A percentile compares a stretch with the other conserved stretches of the same genome.
These are phyloP conservation scores for Pipistrellus pipistrellus DNA, from an alignment of 2,797 vertebrate species.

Conservation along the genomic window DNA sequence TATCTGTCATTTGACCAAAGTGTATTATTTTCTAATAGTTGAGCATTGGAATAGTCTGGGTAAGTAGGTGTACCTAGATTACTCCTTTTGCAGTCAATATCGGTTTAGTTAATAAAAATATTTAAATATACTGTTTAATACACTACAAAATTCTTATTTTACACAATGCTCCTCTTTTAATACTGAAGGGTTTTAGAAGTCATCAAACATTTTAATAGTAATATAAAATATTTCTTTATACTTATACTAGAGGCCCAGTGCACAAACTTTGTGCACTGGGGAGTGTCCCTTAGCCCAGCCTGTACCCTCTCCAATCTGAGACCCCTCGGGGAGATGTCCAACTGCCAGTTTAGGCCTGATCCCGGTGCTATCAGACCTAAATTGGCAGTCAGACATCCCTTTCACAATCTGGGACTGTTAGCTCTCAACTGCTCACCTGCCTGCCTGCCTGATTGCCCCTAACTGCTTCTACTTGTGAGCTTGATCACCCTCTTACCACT, in stretches of 20 bases:
- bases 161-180: slow-evolving; percentile 66
- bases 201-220: slow-evolving; percentile 78
- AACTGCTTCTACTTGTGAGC: too few relatives aligned
- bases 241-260: slow-evolving; percentile 60
- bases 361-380: too few relatives aligned
- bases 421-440: too few relatives aligned
- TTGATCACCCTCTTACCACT: too few relatives aligned
- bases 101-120: slow-evolving; percentile 71
- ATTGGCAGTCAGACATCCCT: too few relatives aligned
- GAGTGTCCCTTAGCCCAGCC: too few relatives aligned
- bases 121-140: slow-evolving; percentile 60
- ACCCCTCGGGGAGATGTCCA: too few relatives aligned
- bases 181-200: slow-evolving; percentile 78
- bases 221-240: slow-evolving; percentile 66
- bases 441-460: too few relatives aligned
- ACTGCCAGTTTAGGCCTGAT: too few relatives aligned
- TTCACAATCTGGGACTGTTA: too few relatives aligned
- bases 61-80: slow-evolving; percentile 42
- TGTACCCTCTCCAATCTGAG: too few relatives aligned
- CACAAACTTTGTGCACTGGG: too few relatives aligned
- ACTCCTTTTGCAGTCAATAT: slow-evolving; percentile 44
- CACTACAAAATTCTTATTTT: slow-evolving; percentile 68
- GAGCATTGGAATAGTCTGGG: background rate
- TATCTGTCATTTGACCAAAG: background rate
- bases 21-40: background rate